These are phyloP conservation scores for Formica selysi DNA, from an alignment of 1,140 invertebrate genomes.

Conservation along the genomic window DNA sequence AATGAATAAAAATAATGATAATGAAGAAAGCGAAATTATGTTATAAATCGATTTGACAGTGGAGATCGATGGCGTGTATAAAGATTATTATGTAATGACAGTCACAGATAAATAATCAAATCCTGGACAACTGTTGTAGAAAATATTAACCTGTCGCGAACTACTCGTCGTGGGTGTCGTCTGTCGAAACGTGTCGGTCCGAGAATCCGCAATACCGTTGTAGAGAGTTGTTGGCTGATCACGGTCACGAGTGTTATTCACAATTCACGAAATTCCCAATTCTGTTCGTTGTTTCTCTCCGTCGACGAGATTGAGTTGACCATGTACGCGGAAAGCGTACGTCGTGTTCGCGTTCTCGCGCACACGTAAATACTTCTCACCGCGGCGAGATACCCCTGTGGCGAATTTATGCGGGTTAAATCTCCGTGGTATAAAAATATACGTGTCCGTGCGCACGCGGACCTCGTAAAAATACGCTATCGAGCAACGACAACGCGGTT, in stretches of 20 bases:
- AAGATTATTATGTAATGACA: slow-evolving; percentile 23
- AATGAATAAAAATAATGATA: neutral
- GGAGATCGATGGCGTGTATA: neutral
- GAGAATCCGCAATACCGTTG: slow-evolving; percentile 1
- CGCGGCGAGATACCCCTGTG: slow-evolving; percentile 2
- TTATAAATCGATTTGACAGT: neutral
- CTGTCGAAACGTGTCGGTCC: slow-evolving; percentile 36
- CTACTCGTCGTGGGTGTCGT: slow-evolving; percentile 47
- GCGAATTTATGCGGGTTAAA: slow-evolving; percentile 47
- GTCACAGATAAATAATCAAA: slow-evolving; percentile 47
- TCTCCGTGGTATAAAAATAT: slow-evolving; percentile 27
- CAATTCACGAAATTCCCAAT: slow-evolving; percentile 61
- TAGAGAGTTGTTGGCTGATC: slow-evolving; percentile 39
- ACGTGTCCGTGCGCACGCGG: neutral
- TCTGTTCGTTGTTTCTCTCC: slow-evolving; percentile 13
- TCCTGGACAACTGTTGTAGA: neutral
- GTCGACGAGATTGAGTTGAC: slow-evolving; percentile 9
- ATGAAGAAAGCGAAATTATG: neutral
- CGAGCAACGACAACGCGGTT: slow-evolving; percentile 36
- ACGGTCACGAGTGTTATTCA: slow-evolving; percentile 25
- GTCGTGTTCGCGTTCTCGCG: slow-evolving; percentile 11
- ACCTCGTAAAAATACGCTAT: slow-evolving; percentile 19
- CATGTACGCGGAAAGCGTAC: neutral
- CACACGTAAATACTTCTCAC: slow-evolving; percentile 11
- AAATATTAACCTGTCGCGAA: slow-evolving; percentile 51